Evolutionary conservation across 2,797 vertebrate genomes (phyloP).

Genomic region (Gymnoscopelus microlampas): DNA sequence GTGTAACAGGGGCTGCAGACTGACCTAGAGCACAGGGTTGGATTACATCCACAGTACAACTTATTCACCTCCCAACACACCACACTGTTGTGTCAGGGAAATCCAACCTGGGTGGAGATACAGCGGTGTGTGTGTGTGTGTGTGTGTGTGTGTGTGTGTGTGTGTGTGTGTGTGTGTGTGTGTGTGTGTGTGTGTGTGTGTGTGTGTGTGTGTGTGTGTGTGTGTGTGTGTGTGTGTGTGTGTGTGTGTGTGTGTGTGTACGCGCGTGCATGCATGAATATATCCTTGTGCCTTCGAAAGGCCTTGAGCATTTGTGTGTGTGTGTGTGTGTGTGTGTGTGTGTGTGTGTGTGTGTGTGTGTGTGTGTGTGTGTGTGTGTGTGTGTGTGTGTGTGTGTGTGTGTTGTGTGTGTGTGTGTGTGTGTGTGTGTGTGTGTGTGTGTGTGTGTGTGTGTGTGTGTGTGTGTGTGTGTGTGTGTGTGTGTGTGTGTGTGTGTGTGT

Average conservation of each 20-base stretch:
- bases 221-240: slow-evolving; percentile 45
- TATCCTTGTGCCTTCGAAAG: too few species aligned
- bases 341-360: slow-evolving; percentile 3
- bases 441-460: slow-evolving; percentile 14
- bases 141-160: not conserved
- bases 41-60: slow-evolving; percentile 27
- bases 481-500: slow-evolving; percentile 15
- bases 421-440: slow-evolving; percentile 8
- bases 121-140: not conserved
- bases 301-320: too few species aligned
- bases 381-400: slow-evolving; percentile 15
- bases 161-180: slow-evolving; percentile 16
- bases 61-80: slow-evolving; percentile 27
- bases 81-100: slow-evolving; percentile 50
- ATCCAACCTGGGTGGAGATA: slow-evolving; percentile 52
- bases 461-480: not conserved
- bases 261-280: too few species aligned
- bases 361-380: not conserved
- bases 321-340: slow-evolving; percentile 12
- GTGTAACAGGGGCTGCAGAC: not conserved
- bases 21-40: slow-evolving; percentile 47
- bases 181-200: slow-evolving; percentile 18
- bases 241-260: slow-evolving; percentile 5
- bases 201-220: not conserved
- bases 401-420: not conserved